Percentiles rank a stretch among this genome's conserved stretches.
Evolutionary conservation across 2,113 vertebrate genomes (phyloP).

Genomic region (Sinocyclocheilus grahami): DNA sequence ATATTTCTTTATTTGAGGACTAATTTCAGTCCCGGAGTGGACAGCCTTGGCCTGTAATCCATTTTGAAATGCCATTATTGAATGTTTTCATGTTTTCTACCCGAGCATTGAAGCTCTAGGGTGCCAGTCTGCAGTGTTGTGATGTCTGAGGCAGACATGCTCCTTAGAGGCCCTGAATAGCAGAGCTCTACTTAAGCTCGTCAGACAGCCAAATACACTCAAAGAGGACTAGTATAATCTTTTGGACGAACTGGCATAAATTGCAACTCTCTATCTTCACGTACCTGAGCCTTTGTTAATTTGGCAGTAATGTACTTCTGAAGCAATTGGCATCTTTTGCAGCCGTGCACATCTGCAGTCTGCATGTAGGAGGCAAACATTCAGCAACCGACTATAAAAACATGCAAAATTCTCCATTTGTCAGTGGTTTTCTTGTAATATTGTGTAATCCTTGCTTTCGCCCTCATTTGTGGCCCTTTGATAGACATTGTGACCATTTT

Average conservation of each 20-base stretch:
- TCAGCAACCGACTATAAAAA: not conserved
- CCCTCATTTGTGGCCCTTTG: constrained; percentile 73
- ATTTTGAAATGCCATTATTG: constrained; percentile 18
- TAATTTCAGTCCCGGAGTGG: not conserved
- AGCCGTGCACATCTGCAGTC: not conserved
- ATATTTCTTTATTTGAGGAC: constrained; percentile 4
- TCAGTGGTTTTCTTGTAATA: not conserved
- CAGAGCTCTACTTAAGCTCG: constrained; percentile 56
- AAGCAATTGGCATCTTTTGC: not conserved
- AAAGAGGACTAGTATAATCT: not conserved
- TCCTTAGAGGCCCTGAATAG: constrained; percentile 4
- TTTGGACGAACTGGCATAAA: not conserved
- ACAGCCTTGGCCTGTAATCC: constrained; percentile 15
- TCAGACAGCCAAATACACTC: constrained; percentile 54
- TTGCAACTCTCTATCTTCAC: not conserved
- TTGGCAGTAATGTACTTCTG: not conserved
- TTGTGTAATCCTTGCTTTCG: constrained; percentile 72
- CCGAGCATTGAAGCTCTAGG: constrained; percentile 6
- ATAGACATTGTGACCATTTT: constrained; percentile 70
- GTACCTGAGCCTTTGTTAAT: not conserved
- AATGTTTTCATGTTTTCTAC: constrained; percentile 29
- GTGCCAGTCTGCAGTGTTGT: constrained; percentile 28
- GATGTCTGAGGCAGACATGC: constrained; percentile 9
- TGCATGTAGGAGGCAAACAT: not conserved
- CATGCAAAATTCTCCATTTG: not conserved